phyloP scores from a whole-genome alignment of 2,113 vertebrate species.

The Chlamydotis undulata region DNA sequence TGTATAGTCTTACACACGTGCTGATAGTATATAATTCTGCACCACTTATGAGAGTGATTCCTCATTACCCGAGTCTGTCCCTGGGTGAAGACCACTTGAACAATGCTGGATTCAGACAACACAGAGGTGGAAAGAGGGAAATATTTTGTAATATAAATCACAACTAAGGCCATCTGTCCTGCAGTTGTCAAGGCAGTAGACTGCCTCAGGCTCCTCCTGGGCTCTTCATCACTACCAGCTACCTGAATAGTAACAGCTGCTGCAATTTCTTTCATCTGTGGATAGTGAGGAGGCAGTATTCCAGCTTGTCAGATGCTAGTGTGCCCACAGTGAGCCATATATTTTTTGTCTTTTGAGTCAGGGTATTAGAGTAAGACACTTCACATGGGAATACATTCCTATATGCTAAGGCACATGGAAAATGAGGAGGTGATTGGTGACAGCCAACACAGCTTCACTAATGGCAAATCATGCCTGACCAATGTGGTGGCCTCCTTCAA shows the following conservation, averaged over 20 bases:
- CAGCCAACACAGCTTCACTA: no score
- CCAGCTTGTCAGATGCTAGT: slow-evolving; percentile 59
- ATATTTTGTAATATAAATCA: slow-evolving; percentile 62
- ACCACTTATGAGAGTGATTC: background rate
- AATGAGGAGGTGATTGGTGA: no score
- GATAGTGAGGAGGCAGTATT: slow-evolving; percentile 49
- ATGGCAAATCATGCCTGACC: no score
- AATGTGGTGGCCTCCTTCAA: no score
- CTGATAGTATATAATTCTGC: background rate
- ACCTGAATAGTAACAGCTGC: slow-evolving; percentile 72
- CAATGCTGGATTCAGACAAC: background rate
- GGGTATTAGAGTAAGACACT: slow-evolving; percentile 40
- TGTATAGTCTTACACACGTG: background rate
- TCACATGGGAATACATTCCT: background rate
- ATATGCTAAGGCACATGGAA: background rate
- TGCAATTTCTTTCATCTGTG: slow-evolving; percentile 66
- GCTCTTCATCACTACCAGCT: slow-evolving; percentile 70
- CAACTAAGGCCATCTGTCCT: slow-evolving; percentile 66
- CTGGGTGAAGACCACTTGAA: slow-evolving; percentile 37
- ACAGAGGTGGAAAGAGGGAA: slow-evolving; percentile 29
- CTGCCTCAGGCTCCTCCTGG: slow-evolving; percentile 54
- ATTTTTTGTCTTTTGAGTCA: slow-evolving; percentile 63
- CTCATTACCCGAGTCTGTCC: background rate
- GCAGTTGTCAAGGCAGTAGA: slow-evolving; percentile 66
- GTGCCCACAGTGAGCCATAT: slow-evolving; percentile 47